These are phyloP conservation scores for Umimayanthus kanabou DNA, from an alignment of 92 coral and sea anemone species.

Conservation along the genomic window DNA sequence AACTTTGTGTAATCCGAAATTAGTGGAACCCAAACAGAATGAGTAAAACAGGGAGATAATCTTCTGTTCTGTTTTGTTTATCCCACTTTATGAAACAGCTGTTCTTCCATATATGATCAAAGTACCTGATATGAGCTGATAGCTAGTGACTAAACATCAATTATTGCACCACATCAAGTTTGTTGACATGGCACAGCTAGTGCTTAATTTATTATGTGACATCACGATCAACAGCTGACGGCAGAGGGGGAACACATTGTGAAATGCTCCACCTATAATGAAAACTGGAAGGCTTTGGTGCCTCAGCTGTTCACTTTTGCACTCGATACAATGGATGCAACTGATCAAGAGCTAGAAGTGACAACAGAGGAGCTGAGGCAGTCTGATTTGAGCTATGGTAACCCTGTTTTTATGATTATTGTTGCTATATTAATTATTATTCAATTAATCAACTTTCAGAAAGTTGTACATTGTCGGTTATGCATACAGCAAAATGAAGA, in stretches of 20 bases:
- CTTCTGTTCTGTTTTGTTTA: background rate
- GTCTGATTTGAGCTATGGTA: conserved; percentile 11
- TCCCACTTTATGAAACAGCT: background rate
- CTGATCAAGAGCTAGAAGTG: background rate
- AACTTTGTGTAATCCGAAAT: too few species aligned
- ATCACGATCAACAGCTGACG: conserved; percentile 10
- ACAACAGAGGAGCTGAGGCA: conserved; percentile 3
- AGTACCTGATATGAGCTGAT: background rate
- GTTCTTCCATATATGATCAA: background rate
- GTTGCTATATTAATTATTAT: too few species aligned
- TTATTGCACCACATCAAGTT: conserved; percentile 7
- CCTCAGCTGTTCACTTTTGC: conserved; percentile 12
- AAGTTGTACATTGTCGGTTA: too few species aligned
- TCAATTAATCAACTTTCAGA: too few species aligned
- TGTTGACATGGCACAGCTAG: background rate
- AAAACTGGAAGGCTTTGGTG: conserved; percentile 16
- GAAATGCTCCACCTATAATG: background rate
- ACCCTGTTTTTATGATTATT: background rate
- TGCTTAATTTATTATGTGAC: conserved; percentile 10
- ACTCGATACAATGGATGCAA: conserved; percentile 1
- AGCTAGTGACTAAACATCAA: background rate
- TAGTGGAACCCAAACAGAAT: background rate
- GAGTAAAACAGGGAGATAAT: background rate
- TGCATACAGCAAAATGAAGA: too few species aligned
- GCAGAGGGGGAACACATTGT: conserved; percentile 15